Percentiles rank a stretch among this genome's conserved stretches.
Conservation (phyloP, 1,140 invertebrate species). For the Penaeus vannamei region DNA sequence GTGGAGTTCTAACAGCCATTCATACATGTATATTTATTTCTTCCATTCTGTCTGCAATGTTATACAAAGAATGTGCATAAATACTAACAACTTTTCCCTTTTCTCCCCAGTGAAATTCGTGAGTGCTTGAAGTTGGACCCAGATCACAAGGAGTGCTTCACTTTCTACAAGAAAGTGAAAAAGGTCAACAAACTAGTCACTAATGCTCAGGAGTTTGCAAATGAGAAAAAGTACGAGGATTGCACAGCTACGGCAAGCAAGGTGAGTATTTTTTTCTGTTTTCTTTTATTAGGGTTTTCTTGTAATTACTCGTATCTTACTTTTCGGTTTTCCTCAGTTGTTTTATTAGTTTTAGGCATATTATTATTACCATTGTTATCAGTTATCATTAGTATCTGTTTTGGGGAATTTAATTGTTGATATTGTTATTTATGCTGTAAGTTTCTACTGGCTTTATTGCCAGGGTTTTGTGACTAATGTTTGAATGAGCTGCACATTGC, state of each 20-base stretch:
- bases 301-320: neutral
- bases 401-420: too few relatives aligned
- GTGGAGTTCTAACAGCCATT: neutral
- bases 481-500: too few relatives aligned
- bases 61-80: neutral
- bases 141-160: conserved; percentile 96
- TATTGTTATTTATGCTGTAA: too few relatives aligned
- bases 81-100: neutral
- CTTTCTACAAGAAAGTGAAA: conserved; percentile 97
- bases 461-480: too few relatives aligned
- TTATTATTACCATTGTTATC: too few relatives aligned
- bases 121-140: conserved; percentile 98
- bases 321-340: too few relatives aligned
- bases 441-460: too few relatives aligned
- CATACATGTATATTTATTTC: neutral
- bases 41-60: neutral
- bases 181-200: conserved; percentile 91
- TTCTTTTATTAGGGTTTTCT: neutral
- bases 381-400: too few relatives aligned
- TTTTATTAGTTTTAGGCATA: too few relatives aligned
- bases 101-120: conserved; percentile 72
- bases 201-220: conserved; percentile 81
- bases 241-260: conserved; percentile 84
- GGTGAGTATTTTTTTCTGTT: conserved; percentile 70
- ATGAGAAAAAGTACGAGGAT: conserved; percentile 80